These are phyloP conservation scores for Cydia splendana DNA, from an alignment of 1,140 invertebrate genomes.

Conservation along the genomic window DNA sequence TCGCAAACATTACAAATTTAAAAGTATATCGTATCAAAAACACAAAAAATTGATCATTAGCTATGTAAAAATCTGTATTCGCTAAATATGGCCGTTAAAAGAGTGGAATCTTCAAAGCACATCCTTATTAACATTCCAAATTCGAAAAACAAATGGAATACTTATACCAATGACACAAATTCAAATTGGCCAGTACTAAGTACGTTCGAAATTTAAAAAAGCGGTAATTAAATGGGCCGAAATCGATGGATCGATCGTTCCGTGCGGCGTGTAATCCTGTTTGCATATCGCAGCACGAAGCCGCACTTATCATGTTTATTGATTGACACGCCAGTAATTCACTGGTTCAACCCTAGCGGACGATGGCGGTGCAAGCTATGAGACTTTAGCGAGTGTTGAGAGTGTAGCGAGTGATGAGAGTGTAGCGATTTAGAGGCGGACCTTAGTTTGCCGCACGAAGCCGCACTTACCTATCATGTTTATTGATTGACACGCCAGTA, in stretches of 20 bases:
- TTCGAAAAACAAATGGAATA: background rate
- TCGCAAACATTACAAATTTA: too few species aligned
- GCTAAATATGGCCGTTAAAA: too few species aligned
- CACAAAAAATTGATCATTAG: too few species aligned
- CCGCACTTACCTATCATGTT: slow-evolving; percentile 69
- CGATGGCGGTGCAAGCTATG: slow-evolving; percentile 37
- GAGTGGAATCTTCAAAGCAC: background rate
- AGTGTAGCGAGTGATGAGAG: slow-evolving; percentile 11
- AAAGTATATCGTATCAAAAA: too few species aligned
- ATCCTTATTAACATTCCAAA: background rate
- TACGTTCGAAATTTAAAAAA: background rate
- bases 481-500: slow-evolving; percentile 77
- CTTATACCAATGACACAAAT: too few species aligned
- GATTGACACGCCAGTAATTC: slow-evolving; percentile 76
- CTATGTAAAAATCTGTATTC: too few species aligned
- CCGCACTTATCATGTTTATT: slow-evolving; percentile 78
- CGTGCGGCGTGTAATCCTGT: slow-evolving; percentile 68
- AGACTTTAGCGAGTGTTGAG: background rate
- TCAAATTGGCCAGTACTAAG: background rate
- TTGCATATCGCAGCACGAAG: slow-evolving; percentile 76
- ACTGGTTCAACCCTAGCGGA: slow-evolving; percentile 53
- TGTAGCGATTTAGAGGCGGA: too few species aligned
- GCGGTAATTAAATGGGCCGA: slow-evolving; percentile 21
- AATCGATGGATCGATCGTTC: slow-evolving; percentile 51
- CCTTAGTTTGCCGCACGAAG: slow-evolving; percentile 39